phyloP scores from a whole-genome alignment of 2,888 invertebrate species.

The Adineta ricciae region DNA sequence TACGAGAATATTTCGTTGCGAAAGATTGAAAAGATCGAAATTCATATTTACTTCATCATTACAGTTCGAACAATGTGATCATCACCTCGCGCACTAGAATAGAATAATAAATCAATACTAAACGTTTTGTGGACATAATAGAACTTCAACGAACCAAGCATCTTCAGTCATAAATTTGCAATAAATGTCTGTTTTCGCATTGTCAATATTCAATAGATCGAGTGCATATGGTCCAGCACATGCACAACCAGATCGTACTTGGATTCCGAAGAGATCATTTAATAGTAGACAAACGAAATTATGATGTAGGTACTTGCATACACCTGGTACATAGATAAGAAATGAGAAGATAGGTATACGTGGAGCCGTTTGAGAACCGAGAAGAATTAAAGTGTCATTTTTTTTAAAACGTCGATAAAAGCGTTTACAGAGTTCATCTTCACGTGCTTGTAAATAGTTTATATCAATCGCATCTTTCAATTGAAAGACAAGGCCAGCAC shows the following conservation, averaged over 20 bases:
- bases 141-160: background rate
- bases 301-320: conserved; percentile 37
- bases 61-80: background rate
- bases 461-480: conserved; percentile 35
- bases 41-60: conserved; percentile 13
- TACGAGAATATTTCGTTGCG: background rate
- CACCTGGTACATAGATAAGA: conserved; percentile 24
- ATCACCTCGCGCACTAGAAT: background rate
- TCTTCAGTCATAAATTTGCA: background rate
- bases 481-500: conserved; percentile 40
- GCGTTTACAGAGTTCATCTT: background rate
- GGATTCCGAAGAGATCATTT: conserved; percentile 40
- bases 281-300: conserved; percentile 39
- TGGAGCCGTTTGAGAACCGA: conserved; percentile 19
- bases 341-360: conserved; percentile 33
- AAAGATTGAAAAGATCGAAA: background rate
- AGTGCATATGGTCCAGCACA: conserved; percentile 39
- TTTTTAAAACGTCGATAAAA: conserved; percentile 1
- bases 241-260: conserved; percentile 40
- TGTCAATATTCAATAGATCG: conserved; percentile 17
- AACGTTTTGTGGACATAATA: too few relatives aligned
- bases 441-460: background rate
- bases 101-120: background rate
- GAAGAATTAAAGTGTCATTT: conserved; percentile 10
- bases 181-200: background rate